These are phyloP conservation scores for Rhynchotus rufescens DNA, from an alignment of 2,797 vertebrate genomes.

Conservation along the genomic window DNA sequence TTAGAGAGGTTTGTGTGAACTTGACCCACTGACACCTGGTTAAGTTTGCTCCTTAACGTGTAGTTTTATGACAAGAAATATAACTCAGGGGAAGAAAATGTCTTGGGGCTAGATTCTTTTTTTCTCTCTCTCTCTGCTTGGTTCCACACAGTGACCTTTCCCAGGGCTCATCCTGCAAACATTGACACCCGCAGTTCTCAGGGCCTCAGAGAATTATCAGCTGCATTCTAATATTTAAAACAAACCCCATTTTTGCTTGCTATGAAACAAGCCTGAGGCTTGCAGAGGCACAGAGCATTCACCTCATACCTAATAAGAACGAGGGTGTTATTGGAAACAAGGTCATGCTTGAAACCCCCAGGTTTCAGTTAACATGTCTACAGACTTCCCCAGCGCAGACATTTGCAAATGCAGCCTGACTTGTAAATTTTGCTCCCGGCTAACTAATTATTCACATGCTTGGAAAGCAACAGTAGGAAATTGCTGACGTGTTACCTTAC, in stretches of 20 bases:
- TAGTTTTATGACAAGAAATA: not conserved
- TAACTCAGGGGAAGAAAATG: not conserved
- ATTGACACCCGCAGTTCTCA: not conserved
- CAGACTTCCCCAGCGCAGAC: not conserved
- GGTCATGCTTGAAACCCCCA: not conserved
- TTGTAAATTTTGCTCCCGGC: slow-evolving; percentile 17
- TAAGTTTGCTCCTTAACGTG: not conserved
- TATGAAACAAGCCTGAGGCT: not conserved
- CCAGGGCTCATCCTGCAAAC: not conserved
- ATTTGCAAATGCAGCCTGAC: not conserved
- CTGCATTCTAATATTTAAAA: not conserved
- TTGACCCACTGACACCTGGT: not conserved
- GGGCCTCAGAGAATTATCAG: not conserved
- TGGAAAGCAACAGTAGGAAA: slow-evolving; percentile 6
- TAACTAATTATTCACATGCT: slow-evolving; percentile 30
- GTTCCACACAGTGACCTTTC: not conserved
- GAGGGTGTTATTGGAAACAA: not conserved
- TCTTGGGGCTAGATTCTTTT: not conserved
- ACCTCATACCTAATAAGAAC: not conserved
- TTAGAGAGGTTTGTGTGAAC: not conserved
- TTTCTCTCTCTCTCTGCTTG: not conserved
- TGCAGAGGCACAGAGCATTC: not conserved
- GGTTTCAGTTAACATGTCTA: not conserved
- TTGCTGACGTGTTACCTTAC: not conserved
- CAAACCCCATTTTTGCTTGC: not conserved